phyloP scores from a whole-genome alignment of 2,797 vertebrate species.

The Phalanger gymnotis region DNA sequence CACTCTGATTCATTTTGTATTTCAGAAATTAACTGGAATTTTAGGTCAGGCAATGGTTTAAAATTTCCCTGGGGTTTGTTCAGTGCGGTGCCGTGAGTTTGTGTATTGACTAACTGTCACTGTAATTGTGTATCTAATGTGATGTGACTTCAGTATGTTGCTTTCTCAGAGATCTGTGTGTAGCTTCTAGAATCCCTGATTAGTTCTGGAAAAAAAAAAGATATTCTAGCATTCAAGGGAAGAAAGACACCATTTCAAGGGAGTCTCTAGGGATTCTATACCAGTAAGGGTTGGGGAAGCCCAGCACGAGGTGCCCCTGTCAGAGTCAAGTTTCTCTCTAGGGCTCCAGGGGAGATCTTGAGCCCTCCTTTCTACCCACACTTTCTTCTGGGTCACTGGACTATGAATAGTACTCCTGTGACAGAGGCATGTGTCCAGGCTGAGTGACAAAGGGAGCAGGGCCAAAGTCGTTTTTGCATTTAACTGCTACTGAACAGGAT shows the following conservation, averaged over 20 bases:
- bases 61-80: slow-evolving; percentile 71
- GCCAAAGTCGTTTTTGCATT: slow-evolving; percentile 37
- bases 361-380: rapidly evolving
- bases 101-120: slow-evolving; percentile 54
- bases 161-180: slow-evolving; percentile 62
- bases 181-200: slow-evolving; percentile 66
- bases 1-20: slow-evolving; percentile 78
- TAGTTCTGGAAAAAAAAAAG: slow-evolving; percentile 54
- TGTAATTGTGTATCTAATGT: slow-evolving; percentile 64
- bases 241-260: slow-evolving; percentile 16
- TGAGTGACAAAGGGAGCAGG: not conserved
- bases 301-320: not conserved
- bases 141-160: slow-evolving; percentile 53
- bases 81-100: slow-evolving; percentile 66
- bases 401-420: not conserved
- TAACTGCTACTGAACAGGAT: slow-evolving; percentile 17
- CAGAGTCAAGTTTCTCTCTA: not conserved
- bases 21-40: slow-evolving; percentile 72
- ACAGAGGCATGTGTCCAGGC: not conserved
- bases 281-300: not conserved
- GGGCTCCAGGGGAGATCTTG: rapidly evolving
- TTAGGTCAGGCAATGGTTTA: slow-evolving; percentile 75
- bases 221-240: slow-evolving; percentile 36
- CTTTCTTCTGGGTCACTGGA: not conserved
- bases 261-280: not conserved